Conservation (phyloP, 2,113 vertebrate genomes). For the Atrichornis clamosus region DNA sequence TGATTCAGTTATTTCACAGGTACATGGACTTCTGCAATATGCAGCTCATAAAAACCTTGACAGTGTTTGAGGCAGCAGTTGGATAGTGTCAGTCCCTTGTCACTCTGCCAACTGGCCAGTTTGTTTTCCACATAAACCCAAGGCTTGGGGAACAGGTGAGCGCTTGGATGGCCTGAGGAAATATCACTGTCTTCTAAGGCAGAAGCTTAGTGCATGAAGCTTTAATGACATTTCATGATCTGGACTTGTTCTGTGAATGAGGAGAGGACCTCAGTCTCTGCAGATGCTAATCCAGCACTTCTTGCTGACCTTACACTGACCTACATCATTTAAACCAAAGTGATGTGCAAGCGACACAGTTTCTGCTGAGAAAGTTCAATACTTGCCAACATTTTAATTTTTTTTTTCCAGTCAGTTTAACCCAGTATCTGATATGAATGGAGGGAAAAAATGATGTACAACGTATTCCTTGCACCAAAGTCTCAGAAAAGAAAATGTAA, state of each 20-base stretch:
- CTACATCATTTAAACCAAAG: not conserved
- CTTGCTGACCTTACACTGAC: not conserved
- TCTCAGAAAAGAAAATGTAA: not conserved
- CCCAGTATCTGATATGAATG: not conserved
- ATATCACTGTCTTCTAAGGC: not conserved
- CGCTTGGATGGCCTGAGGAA: not conserved
- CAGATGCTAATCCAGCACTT: slow-evolving; percentile 16
- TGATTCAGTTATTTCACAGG: slow-evolving; percentile 59
- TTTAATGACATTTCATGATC: not conserved
- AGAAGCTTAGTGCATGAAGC: not conserved
- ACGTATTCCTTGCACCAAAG: not conserved
- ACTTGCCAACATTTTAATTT: not conserved
- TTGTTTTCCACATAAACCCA: not conserved
- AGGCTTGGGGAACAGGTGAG: not conserved
- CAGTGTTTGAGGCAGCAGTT: not conserved
- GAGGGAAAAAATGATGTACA: not conserved
- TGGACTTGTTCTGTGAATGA: not conserved
- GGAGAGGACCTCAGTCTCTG: not conserved
- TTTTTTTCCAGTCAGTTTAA: not conserved
- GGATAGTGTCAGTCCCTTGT: not conserved
- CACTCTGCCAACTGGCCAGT: not conserved
- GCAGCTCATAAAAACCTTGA: not conserved
- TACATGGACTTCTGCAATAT: slow-evolving; percentile 33
- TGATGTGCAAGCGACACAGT: not conserved
- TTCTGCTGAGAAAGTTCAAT: slow-evolving; percentile 34